These are phyloP conservation scores for Lethenteron reissneri DNA, from an alignment of 2,113 vertebrate species.

Conservation along the genomic window DNA sequence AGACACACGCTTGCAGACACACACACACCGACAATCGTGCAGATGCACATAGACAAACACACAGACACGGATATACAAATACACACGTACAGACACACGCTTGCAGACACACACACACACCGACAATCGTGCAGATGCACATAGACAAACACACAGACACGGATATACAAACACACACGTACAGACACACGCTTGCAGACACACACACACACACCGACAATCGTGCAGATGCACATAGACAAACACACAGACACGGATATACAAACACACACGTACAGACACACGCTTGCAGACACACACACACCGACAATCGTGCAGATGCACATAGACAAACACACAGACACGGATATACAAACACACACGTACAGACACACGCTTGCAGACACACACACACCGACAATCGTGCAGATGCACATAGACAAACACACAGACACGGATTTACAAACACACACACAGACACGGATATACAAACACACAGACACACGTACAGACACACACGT, in stretches of 20 bases:
- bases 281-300: too few relatives aligned
- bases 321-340: not conserved
- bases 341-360: not conserved
- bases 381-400: not conserved
- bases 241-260: too few relatives aligned
- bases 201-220: too few relatives aligned
- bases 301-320: too few relatives aligned
- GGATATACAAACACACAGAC: not conserved
- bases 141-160: not conserved
- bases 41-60: not conserved
- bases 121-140: too few relatives aligned
- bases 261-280: too few relatives aligned
- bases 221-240: too few relatives aligned
- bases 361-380: not conserved
- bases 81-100: not conserved
- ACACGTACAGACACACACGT: not conserved
- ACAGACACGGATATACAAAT: too few relatives aligned
- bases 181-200: not conserved
- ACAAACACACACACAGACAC: not conserved
- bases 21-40: too few relatives aligned
- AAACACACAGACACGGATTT: not conserved
- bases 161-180: not conserved
- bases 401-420: not conserved
- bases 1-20: not conserved
- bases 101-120: too few relatives aligned